Conservation (phyloP, 2,797 vertebrate genomes). For the Sternotherus odoratus region DNA sequence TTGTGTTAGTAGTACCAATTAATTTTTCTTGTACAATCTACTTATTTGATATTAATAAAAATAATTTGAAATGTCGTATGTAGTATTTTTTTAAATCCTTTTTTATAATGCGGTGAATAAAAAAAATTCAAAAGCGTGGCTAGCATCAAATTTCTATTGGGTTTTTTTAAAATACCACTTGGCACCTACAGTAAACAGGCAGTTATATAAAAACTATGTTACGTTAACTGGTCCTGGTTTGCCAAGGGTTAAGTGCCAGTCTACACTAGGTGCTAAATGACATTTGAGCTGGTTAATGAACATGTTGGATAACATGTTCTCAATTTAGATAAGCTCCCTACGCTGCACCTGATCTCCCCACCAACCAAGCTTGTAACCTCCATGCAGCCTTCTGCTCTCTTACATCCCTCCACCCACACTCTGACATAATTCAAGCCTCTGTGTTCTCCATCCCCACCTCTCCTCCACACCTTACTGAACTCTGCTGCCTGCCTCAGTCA, state of each 20-base stretch:
- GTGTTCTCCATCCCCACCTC: not conserved
- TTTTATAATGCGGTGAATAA: no score
- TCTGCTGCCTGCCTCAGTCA: not conserved
- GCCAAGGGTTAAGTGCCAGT: not conserved
- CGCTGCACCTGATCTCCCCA: not conserved
- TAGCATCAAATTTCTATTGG: no score
- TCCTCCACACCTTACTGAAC: not conserved
- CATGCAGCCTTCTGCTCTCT: not conserved
- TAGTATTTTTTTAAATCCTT: no score
- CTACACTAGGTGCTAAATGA: not conserved
- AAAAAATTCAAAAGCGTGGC: no score
- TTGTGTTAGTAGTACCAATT: no score
- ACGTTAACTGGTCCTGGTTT: no score
- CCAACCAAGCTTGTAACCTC: not conserved
- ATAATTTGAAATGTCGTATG: no score
- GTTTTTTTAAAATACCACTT: no score
- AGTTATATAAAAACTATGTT: no score
- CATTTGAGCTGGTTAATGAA: not conserved
- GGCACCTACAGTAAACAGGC: no score
- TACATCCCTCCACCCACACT: not conserved
- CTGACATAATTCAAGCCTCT: not conserved
- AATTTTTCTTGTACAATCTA: no score
- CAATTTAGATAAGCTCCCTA: not conserved
- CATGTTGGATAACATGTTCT: not conserved
- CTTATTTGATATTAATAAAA: no score